A percentile compares a stretch with the other conserved stretches of the same genome.
Evolutionary conservation across 1,140 invertebrate species (phyloP).

Genomic region (Anoplophora glabripennis): DNA sequence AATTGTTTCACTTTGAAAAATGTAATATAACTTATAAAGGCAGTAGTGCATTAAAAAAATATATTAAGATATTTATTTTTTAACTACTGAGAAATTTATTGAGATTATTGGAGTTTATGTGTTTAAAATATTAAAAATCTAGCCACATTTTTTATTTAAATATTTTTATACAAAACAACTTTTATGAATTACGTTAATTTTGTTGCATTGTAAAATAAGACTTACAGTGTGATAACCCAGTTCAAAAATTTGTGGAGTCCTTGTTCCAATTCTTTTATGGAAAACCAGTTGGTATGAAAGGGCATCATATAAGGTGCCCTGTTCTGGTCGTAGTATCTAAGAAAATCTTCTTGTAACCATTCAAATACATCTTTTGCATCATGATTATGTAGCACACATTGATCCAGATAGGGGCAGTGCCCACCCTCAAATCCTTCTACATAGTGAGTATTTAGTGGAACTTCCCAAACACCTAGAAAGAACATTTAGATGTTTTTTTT

Average conservation of each 20-base stretch:
- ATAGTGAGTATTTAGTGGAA: slow-evolving; percentile 90
- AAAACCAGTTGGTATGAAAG: slow-evolving; percentile 94
- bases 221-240: slow-evolving; percentile 74
- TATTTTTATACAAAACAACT: too few relatives aligned
- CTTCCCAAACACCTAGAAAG: slow-evolving; percentile 80
- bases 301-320: slow-evolving; percentile 91
- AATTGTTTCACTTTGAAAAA: too few relatives aligned
- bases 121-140: too few relatives aligned
- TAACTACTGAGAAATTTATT: too few relatives aligned
- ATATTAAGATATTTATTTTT: too few relatives aligned
- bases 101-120: too few relatives aligned
- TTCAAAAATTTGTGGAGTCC: slow-evolving; percentile 85
- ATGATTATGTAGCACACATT: slow-evolving; percentile 88
- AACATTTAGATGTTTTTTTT: neutral
- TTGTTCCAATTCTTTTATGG: slow-evolving; percentile 79
- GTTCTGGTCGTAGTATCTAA: slow-evolving; percentile 80
- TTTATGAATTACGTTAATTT: too few relatives aligned
- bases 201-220: slow-evolving; percentile 34
- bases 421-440: slow-evolving; percentile 86
- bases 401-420: slow-evolving; percentile 89
- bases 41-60: too few relatives aligned
- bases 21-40: too few relatives aligned
- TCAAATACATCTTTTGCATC: slow-evolving; percentile 83
- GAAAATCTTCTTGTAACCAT: slow-evolving; percentile 90
- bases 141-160: too few relatives aligned